Evolutionary conservation across 2,888 invertebrate genomes (phyloP).

Genomic region (Polia nebulosa): DNA sequence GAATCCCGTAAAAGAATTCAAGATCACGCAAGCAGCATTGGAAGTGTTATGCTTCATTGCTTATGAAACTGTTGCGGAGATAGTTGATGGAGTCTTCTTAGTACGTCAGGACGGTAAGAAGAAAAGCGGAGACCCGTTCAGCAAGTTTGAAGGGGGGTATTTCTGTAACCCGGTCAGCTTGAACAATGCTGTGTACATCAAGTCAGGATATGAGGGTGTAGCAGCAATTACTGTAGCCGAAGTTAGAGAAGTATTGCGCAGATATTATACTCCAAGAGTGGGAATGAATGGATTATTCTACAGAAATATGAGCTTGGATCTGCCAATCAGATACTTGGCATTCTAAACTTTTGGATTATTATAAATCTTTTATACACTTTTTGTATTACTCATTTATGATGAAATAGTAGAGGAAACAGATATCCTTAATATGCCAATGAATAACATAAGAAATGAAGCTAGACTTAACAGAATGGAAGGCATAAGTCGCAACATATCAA

Average conservation of each 20-base stretch:
- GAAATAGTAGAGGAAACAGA: not conserved
- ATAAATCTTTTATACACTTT: not conserved
- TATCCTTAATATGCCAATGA: slow-evolving; percentile 10
- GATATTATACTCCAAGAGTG: slow-evolving; percentile 92
- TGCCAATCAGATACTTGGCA: slow-evolving; percentile 82
- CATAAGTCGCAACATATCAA: not conserved
- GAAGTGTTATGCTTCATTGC: slow-evolving; percentile 96
- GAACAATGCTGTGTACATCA: slow-evolving; percentile 89
- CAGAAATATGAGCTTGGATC: slow-evolving; percentile 86
- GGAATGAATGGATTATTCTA: slow-evolving; percentile 90
- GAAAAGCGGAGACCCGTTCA: slow-evolving; percentile 93
- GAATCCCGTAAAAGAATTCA: slow-evolving; percentile 92
- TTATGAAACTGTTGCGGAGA: slow-evolving; percentile 97
- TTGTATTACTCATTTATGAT: not conserved
- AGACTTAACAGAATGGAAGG: not conserved
- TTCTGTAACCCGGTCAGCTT: slow-evolving; percentile 92
- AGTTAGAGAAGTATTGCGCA: slow-evolving; percentile 95
- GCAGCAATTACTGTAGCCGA: slow-evolving; percentile 95
- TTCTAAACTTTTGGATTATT: slow-evolving; percentile 54
- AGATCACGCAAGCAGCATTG: slow-evolving; percentile 92
- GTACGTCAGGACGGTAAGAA: slow-evolving; percentile 94
- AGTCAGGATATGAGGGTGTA: slow-evolving; percentile 92
- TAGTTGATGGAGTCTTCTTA: slow-evolving; percentile 96
- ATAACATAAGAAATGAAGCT: not conserved
- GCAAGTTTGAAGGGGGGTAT: slow-evolving; percentile 92